Evolutionary conservation across 2,888 invertebrate species (phyloP), one percentile per base, ranked within the genome.

Genomic region (Lapara coniferarum): DNA sequence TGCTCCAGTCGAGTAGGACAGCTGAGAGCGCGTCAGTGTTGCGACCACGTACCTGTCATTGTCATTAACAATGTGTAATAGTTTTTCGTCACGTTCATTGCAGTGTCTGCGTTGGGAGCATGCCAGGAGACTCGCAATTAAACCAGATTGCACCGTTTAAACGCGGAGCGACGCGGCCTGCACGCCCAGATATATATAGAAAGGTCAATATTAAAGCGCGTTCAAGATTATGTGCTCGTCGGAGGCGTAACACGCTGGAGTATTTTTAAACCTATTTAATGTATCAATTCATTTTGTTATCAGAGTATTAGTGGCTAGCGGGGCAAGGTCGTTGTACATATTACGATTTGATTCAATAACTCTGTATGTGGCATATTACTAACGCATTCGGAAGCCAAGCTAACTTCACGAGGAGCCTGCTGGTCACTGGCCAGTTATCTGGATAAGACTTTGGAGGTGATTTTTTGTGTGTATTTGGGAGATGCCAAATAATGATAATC

Each of bases 141-240:
- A 49, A 14, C 63, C 49, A 46, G 49, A 63, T 63, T 63, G 63
- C 49, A 49, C 16, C 63, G 19, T 46, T 63, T 63, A 63, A 25
- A 63, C 19, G 63, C 46, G 6, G 59, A 63, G 63, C 49, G 63
- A 46, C 63, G 63, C 46, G 46, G 63, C 63, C 46, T 46, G 13
- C 63, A 57, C 57, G 19, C 49, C 13, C 10, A 19, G 19, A 19
- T 63, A 63, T 63, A 63, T 63, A 13, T 63, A 63, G 63, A 63
- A 63, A 63, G 63, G 63, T 63, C 63, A 63, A 46, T 19, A 63
- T 63, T 49, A 63, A 19, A 12, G 63, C 49, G 19, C 49, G 55
- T 55, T 55, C 49, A 46, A 63, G 46, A 63, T 63, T 63, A 63
- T 46, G 13, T 1, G 25, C 37, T 59, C 46, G 59, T 25, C 25